Evolutionary conservation across 2,113 vertebrate species (phyloP).

Genomic region (Cettia cetti): DNA sequence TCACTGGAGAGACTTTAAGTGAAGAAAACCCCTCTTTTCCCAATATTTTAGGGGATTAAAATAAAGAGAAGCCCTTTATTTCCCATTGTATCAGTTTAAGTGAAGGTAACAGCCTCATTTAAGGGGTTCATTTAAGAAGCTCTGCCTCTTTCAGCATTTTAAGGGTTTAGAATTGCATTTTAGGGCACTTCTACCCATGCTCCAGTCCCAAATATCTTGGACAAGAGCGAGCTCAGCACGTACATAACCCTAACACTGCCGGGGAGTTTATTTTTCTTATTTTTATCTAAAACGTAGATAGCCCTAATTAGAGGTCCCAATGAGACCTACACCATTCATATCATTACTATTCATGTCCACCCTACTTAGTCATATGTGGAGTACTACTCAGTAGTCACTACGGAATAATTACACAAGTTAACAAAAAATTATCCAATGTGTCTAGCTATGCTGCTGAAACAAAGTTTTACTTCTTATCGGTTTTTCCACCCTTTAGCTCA

Average conservation of each 20-base stretch:
- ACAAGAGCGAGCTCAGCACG: rapidly evolving
- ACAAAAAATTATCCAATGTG: background rate
- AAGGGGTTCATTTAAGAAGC: background rate
- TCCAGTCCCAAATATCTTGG: rapidly evolving
- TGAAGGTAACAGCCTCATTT: rapidly evolving
- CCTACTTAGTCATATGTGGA: background rate
- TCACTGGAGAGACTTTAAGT: too few species aligned
- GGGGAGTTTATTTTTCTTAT: background rate
- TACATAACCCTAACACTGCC: rapidly evolving
- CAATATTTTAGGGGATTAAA: background rate
- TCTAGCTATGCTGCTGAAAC: rapidly evolving
- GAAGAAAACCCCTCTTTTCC: background rate
- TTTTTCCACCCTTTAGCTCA: too few species aligned
- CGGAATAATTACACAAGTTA: background rate
- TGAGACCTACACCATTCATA: background rate
- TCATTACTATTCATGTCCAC: background rate
- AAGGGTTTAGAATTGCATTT: background rate
- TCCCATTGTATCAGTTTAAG: background rate
- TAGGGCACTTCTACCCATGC: background rate
- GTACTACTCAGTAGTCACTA: background rate
- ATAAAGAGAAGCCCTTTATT: background rate
- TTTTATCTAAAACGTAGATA: too few species aligned
- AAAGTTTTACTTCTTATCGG: rapidly evolving
- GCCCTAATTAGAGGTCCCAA: background rate
- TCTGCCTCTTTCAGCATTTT: background rate